Evolutionary conservation across 2,888 invertebrate species (phyloP), one percentile per base, ranked within the genome.

Genomic region (Ophion obscuratus): DNA sequence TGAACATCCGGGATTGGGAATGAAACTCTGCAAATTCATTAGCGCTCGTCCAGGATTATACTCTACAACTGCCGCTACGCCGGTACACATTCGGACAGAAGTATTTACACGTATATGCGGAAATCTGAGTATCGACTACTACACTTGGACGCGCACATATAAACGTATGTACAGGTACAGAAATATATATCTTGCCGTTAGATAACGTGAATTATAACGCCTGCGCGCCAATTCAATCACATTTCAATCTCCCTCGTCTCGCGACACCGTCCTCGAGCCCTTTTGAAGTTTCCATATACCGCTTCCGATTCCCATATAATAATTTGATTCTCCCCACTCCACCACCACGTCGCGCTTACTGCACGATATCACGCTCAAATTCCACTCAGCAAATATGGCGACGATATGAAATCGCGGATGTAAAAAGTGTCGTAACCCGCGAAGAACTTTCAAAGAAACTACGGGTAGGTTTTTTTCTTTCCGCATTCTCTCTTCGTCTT

Each of bases 341-440:
- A 14, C 17, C 53, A 14, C 53, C 17, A 14, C 17, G 14, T 17
- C 53, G 53, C 17, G 53, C 53, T 53, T 17, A 53, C 17, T 53
- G 17, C 53, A 17, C 67, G 36, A 67, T 68, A 57, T 36, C 59
- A 81, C 11, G 31, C 64, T n/a, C 36, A 10, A 73, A 73, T 36
- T 62, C 59, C 62, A 44, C 57, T 77, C 70, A 62, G 20, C 17
- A 62, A 70, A 61, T 57, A 24, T 59, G 14, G 36, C 36, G n/a
- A 44, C 73, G 73, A 73, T 73, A 73, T 73, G 11, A 64, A 83
- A 71, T 86, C 87, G 88, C 66, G 85, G 77, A 87, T 90, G 88
- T 90, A 88, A 89, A 90, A 90, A 87, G 11, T 86, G 86, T 89
- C 87, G 89, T 89, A 88, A 90, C 89, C 89, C 27, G 47, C 47